phyloP scores from a whole-genome alignment of 2,113 vertebrate genomes.

The Charadrius vociferus region DNA sequence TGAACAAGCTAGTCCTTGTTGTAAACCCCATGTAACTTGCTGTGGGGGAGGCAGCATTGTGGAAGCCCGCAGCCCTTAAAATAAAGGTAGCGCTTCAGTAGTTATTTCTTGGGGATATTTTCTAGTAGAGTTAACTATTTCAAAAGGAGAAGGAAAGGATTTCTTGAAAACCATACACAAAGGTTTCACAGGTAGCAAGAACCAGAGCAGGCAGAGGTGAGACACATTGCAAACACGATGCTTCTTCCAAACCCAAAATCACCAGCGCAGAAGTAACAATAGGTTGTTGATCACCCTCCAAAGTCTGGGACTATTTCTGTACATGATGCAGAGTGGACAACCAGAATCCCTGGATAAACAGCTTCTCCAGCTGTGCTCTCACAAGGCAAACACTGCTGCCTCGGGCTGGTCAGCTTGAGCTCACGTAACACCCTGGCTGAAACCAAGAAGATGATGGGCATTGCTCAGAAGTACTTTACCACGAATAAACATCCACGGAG shows the following conservation, averaged over 20 bases:
- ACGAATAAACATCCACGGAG: not conserved
- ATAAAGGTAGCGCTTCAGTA: not conserved
- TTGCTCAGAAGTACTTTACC: not conserved
- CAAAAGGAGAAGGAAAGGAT: not conserved
- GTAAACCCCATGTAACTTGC: not conserved
- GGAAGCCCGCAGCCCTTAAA: not conserved
- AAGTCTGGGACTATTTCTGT: not conserved
- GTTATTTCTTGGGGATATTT: not conserved
- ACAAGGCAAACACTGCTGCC: not conserved
- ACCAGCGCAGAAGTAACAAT: not conserved
- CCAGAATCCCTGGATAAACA: not conserved
- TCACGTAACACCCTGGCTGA: not conserved
- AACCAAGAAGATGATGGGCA: not conserved
- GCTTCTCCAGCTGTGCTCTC: not conserved
- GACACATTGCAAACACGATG: not conserved
- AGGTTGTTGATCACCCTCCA: not conserved
- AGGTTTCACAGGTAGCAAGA: not conserved
- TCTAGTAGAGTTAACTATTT: not conserved
- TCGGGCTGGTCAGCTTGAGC: not conserved
- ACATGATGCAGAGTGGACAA: not conserved
- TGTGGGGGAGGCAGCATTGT: not conserved
- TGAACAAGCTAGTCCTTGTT: slow-evolving; percentile 5
- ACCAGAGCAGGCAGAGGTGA: not conserved
- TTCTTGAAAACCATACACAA: not conserved
- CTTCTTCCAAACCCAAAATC: not conserved